Evolutionary conservation across 2,797 vertebrate genomes (phyloP), one percentile per base, ranked within the genome.

Genomic region (Todus mexicanus): DNA sequence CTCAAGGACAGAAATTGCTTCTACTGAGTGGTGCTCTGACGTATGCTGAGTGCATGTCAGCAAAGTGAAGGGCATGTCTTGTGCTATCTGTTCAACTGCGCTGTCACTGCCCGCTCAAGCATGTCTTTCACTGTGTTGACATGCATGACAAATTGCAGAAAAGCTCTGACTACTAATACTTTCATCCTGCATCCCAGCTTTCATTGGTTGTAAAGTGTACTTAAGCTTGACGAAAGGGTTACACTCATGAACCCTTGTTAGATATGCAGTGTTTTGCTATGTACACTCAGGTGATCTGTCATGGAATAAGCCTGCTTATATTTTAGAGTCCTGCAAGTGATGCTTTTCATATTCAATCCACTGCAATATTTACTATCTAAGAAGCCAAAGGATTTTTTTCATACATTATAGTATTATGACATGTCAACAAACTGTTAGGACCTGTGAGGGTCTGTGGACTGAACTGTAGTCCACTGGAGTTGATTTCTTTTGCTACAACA

Each of bases 21-120:
- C 54, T 72, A 4, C 53, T 59, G 65, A 72, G 33, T 17, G 8
- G 19, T 1, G 4, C 76, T 75, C 42, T 15, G 6, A 57, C 0
- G 5, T 69, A 56, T 63, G 40, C 70, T 33, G 59, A 64, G 51
- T 21, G 37, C 51, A 29, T 78, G 87, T 60, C 84, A 80, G 76
- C 29, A 25, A 81, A 94, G 45, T 27, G 89, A 94, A 78, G 70
- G 59, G 33, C 60, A 84, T 3, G 29, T 69, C 81, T 85, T 1
- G 0, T 38, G 50, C 54, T 94, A 31, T 65, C 87, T 64, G 60
- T 78, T 83, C 84, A 85, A 54, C 7, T 78, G 57, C 0, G 0
- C 66, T 94, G 90, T 68, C 90, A 61, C 76, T 81, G 51, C 23
- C 47, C 80, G 56, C 82, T 92, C 84, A 91, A 77, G 73, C 66